These are phyloP conservation scores for Agapornis roseicollis DNA, from an alignment of 2,113 vertebrate genomes.

Conservation along the genomic window DNA sequence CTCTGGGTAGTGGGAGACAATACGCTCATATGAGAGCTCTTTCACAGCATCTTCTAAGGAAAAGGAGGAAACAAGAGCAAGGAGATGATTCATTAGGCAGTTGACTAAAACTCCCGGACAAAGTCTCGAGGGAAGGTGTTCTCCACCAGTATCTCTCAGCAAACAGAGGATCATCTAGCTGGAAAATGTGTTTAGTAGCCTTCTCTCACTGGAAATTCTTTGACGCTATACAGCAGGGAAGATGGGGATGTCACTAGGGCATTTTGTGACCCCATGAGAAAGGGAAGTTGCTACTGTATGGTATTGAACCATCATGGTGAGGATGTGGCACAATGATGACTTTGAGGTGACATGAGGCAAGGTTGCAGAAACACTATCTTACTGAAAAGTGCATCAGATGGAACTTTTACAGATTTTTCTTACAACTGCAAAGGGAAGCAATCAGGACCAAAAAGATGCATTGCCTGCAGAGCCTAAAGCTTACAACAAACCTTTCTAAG, in stretches of 20 bases:
- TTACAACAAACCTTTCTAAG: background rate
- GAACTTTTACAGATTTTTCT: background rate
- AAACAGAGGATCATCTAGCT: background rate
- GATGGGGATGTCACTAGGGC: background rate
- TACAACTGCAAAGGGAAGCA: background rate
- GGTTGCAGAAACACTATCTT: background rate
- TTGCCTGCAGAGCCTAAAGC: background rate
- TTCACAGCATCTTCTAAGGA: background rate
- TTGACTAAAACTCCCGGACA: background rate
- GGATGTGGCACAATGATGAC: background rate
- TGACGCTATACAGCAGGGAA: background rate
- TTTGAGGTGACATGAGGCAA: background rate
- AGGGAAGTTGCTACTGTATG: background rate
- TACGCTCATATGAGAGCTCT: background rate
- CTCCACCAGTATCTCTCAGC: background rate
- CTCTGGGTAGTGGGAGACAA: background rate
- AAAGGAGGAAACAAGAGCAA: background rate
- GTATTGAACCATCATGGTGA: background rate
- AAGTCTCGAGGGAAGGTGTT: background rate
- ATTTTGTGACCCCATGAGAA: background rate
- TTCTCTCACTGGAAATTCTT: background rate
- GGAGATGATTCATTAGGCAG: background rate
- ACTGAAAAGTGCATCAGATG: background rate
- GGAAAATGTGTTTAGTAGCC: background rate
- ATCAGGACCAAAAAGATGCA: rapidly evolving